Evolutionary conservation across 1,140 invertebrate species (phyloP).

Genomic region (Cataglyphis hispanica): DNA sequence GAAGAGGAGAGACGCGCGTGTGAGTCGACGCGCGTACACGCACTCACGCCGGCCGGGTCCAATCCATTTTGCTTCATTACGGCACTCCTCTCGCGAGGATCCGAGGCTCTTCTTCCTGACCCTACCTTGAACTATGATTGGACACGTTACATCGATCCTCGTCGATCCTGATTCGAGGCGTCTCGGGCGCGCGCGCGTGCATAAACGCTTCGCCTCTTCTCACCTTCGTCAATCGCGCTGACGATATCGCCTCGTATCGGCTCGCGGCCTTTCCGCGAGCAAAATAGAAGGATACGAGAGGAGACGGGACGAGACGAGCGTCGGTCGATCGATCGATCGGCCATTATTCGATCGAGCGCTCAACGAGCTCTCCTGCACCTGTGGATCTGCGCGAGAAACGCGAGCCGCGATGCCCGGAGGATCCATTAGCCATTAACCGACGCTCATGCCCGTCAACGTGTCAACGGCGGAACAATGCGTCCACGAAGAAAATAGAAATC

Average conservation of each 20-base stretch:
- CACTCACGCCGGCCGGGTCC: slow-evolving; percentile 31
- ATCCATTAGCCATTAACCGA: slow-evolving; percentile 81
- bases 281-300: slow-evolving; percentile 38
- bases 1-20: slow-evolving; percentile 11
- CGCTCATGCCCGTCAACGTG: slow-evolving; percentile 75
- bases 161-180: slow-evolving; percentile 66
- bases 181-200: slow-evolving; percentile 40
- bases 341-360: slow-evolving; percentile 3
- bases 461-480: slow-evolving; percentile 74
- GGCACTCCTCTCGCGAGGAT: slow-evolving; percentile 52
- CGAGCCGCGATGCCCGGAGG: slow-evolving; percentile 51
- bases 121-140: slow-evolving; percentile 74
- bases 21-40: slow-evolving; percentile 6
- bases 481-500: slow-evolving; percentile 71
- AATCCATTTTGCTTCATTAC: slow-evolving; percentile 77
- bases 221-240: slow-evolving; percentile 67
- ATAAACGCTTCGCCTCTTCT: slow-evolving; percentile 63
- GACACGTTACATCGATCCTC: slow-evolving; percentile 69
- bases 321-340: slow-evolving; percentile 5
- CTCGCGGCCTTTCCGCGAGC: slow-evolving; percentile 47
- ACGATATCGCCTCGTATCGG: slow-evolving; percentile 55
- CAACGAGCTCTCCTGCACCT: slow-evolving; percentile 46
- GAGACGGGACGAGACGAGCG: background rate
- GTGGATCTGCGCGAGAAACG: slow-evolving; percentile 54
- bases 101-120: slow-evolving; percentile 69